Percentiles rank a stretch among this genome's conserved stretches.
Evolutionary conservation across 2,113 vertebrate species (phyloP).

Genomic region (Apodemus speciosus): DNA sequence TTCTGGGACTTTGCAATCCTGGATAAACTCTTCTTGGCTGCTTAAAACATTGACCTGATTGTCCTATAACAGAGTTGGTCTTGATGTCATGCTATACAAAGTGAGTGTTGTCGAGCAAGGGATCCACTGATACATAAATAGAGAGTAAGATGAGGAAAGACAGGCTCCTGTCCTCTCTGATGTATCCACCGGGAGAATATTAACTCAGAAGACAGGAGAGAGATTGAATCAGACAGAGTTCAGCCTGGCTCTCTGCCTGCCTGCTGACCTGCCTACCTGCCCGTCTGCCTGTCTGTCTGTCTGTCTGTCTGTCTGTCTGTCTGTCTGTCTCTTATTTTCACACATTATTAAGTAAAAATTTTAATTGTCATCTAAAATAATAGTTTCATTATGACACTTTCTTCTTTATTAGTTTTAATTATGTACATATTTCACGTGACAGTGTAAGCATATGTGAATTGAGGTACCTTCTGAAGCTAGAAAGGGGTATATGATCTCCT

Average conservation of each 20-base stretch:
- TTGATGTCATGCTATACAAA: background rate
- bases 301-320: background rate
- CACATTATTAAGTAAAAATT: background rate
- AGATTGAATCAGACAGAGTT: background rate
- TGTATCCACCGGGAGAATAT: background rate
- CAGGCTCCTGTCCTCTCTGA: fast-evolving
- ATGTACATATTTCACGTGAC: background rate
- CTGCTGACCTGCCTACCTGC: no score
- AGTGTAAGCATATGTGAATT: background rate
- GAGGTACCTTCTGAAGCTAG: background rate
- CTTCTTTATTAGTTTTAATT: background rate
- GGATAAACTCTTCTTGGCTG: background rate
- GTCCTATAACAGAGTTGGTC: background rate
- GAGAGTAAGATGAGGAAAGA: background rate
- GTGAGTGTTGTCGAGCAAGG: background rate
- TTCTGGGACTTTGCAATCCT: fast-evolving
- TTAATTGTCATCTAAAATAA: background rate
- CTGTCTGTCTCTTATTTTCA: no score
- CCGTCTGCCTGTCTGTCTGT: no score
- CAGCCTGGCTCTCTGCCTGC: background rate
- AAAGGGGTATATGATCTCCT: background rate
- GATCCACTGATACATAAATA: background rate
- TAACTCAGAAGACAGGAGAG: background rate
- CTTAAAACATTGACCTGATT: background rate
- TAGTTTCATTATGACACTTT: background rate